These are phyloP conservation scores for Drosophila asahinai DNA, from an alignment of 1,140 invertebrate species.

Conservation along the genomic window DNA sequence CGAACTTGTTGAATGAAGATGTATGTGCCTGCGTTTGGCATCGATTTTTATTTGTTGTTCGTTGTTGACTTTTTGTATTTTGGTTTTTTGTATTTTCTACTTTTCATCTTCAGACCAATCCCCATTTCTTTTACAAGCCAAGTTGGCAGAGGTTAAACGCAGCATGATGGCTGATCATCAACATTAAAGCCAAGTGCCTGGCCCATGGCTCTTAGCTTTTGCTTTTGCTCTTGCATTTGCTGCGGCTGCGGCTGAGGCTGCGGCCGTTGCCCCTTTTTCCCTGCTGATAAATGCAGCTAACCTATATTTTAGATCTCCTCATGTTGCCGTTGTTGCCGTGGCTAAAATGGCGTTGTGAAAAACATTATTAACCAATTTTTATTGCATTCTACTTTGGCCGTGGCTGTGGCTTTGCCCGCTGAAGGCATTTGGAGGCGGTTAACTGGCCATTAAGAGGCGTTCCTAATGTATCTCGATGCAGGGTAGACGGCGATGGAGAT, in stretches of 20 bases:
- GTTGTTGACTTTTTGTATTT: slow-evolving; percentile 17
- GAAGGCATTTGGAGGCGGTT: slow-evolving; percentile 77
- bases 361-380: slow-evolving; percentile 83
- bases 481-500: neutral
- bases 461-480: slow-evolving; percentile 72
- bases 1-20: slow-evolving; percentile 51
- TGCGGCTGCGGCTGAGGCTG: neutral
- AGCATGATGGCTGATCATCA: slow-evolving; percentile 64
- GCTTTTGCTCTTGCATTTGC: neutral
- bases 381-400: slow-evolving; percentile 62
- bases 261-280: slow-evolving; percentile 13
- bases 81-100: neutral
- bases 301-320: slow-evolving; percentile 72
- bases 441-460: slow-evolving; percentile 82
- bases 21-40: slow-evolving; percentile 20
- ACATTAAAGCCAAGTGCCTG: slow-evolving; percentile 62
- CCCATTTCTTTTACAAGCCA: slow-evolving; percentile 22
- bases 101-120: slow-evolving; percentile 28
- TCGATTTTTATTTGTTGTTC: neutral
- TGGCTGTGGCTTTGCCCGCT: slow-evolving; percentile 28
- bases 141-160: slow-evolving; percentile 66
- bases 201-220: slow-evolving; percentile 33
- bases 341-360: slow-evolving; percentile 81
- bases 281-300: slow-evolving; percentile 63
- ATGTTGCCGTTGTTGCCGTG: slow-evolving; percentile 42